Evolutionary conservation across 2,888 invertebrate species (phyloP).

Genomic region (Xestia ashworthii): DNA sequence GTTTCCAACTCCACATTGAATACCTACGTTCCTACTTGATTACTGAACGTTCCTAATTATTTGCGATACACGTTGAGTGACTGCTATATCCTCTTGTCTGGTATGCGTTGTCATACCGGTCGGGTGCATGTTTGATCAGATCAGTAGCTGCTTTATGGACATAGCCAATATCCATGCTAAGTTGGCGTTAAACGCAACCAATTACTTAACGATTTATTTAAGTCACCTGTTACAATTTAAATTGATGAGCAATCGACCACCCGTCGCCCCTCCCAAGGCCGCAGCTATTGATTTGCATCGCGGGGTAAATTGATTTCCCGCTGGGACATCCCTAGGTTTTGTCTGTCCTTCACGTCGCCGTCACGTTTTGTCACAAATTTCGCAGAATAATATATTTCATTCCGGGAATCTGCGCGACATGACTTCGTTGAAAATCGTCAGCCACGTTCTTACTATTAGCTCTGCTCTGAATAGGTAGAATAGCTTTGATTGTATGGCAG

Average conservation of each 20-base stretch:
- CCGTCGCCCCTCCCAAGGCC: conserved; percentile 15
- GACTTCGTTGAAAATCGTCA: conserved; percentile 14
- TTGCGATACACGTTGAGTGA: background rate
- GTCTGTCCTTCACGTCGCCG: background rate
- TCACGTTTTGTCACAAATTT: conserved; percentile 39
- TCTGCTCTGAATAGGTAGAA: conserved; percentile 18
- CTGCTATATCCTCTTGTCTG: background rate
- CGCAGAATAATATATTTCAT: conserved; percentile 27
- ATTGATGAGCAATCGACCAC: background rate
- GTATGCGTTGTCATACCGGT: background rate
- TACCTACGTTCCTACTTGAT: background rate
- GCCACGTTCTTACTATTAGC: conserved; percentile 27
- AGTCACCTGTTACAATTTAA: conserved; percentile 1
- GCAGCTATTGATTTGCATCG: conserved; percentile 25
- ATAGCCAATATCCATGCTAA: background rate
- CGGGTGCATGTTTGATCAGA: background rate
- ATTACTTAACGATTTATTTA: conserved; percentile 24
- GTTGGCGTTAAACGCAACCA: conserved; percentile 25
- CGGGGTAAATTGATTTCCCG: conserved; percentile 8
- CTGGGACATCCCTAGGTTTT: conserved; percentile 10
- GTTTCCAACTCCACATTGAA: background rate
- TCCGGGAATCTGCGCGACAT: conserved; percentile 24
- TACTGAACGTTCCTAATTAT: background rate
- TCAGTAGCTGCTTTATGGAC: background rate
- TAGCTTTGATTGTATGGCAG: background rate